Base-by-base conservation (phyloP, 1,140 invertebrate genomes). In the Drosophila triauraria region DNA sequence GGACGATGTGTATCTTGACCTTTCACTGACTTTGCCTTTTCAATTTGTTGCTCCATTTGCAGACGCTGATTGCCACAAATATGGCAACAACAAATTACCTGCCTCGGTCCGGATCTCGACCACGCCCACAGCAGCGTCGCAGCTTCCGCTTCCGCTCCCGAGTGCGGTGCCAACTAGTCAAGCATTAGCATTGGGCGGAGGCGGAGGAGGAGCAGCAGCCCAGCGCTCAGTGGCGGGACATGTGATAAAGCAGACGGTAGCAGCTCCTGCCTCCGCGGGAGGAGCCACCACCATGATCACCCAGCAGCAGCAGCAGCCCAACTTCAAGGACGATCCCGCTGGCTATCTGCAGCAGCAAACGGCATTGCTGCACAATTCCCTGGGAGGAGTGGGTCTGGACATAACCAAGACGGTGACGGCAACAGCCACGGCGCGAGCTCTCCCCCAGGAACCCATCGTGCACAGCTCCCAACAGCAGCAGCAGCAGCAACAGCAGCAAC, bases 271-370 rank as follows among this genome's bases (percentile, higher is more conserved):
- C 47, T 13, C 9, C 42, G 13, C 35, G 25, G 42, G 53, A n/a
- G 53, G 38, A 43, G 25, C 35, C 60, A 56, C 38, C 54, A 51
- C 13, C 57, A 9, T 35, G 32, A 35, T 32, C 27, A n/a, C 38
- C n/a, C 35, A 65, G 30, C 30, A 44, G 30, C 65, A 53, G 74
- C 75, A 93, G 70, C 62, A 92, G 67, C 96, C 95, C 2, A 96
- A 96, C 42, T 98, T 98, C 83, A 95, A 98, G 94, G 97, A 98
- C 77, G 97, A 98, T 93, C 97, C 97, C 0, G 97, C 96, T 87
- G 97, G 96, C 5, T 98, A 98, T 93, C 93, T 98, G 60, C 96
- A 97, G 6, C 97, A 97, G 83, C 97, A 97, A 87, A 97, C 97
- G 2, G 96, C 96, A 30, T 86, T 97, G 63, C 83, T 98, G 30